A percentile compares a stretch with the other conserved stretches of the same genome.
Conservation (phyloP, 2,888 invertebrate species). For the Drosophila prostipennis region DNA sequence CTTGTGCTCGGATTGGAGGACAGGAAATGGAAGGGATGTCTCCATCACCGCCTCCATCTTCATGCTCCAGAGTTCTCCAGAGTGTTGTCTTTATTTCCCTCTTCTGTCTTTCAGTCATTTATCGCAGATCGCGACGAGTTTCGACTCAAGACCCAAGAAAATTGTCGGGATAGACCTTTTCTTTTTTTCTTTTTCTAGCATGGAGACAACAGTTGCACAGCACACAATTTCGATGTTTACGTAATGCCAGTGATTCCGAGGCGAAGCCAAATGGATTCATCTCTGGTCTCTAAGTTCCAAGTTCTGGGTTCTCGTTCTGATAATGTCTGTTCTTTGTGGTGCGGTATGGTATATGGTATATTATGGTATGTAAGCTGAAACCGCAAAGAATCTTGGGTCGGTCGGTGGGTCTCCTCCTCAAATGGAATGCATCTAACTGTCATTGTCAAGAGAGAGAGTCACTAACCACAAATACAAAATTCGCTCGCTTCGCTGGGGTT, state of each 20-base stretch:
- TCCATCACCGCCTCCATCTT: slow-evolving; percentile 46
- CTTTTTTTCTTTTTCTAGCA: background rate
- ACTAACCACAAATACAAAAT: slow-evolving; percentile 24
- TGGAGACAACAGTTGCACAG: slow-evolving; percentile 5
- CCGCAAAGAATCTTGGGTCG: slow-evolving; percentile 36
- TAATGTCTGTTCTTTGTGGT: slow-evolving; percentile 41
- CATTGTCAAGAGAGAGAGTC: slow-evolving; percentile 45
- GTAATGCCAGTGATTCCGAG: slow-evolving; percentile 37
- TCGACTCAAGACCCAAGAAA: slow-evolving; percentile 75
- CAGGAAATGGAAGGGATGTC: slow-evolving; percentile 14
- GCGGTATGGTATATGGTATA: slow-evolving; percentile 11
- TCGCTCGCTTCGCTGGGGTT: slow-evolving; percentile 13
- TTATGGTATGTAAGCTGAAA: slow-evolving; percentile 44
- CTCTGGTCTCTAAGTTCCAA: slow-evolving; percentile 4
- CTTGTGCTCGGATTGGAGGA: slow-evolving; percentile 31
- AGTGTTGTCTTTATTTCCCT: background rate
- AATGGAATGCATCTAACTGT: slow-evolving; percentile 71
- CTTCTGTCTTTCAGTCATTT: slow-evolving; percentile 42
- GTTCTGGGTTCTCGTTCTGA: slow-evolving; percentile 4
- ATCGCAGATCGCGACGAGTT: slow-evolving; percentile 63
- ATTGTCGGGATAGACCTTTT: slow-evolving; percentile 41
- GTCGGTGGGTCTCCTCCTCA: slow-evolving; percentile 3
- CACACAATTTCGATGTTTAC: slow-evolving; percentile 27
- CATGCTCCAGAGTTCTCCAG: slow-evolving; percentile 48
- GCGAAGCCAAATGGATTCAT: slow-evolving; percentile 12